Evolutionary conservation across 2,797 vertebrate genomes (phyloP), one percentile per base, ranked within the genome.

Genomic region (Coregonus ussuriensis): DNA sequence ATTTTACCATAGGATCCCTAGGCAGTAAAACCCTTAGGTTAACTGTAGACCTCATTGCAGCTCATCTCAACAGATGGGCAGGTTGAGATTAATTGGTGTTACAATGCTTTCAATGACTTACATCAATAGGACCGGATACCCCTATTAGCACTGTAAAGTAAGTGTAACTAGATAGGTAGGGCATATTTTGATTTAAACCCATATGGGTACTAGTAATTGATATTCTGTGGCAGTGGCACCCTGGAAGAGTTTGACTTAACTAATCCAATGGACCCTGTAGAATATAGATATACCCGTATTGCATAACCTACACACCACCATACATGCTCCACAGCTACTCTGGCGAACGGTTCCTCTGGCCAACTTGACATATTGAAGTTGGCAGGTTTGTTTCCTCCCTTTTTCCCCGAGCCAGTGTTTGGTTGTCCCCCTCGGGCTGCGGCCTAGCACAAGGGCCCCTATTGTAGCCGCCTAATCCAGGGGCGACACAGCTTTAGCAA

Each of bases 401-500:
- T 87, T 91, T 93, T 94, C 63, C 92, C 90, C 86, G 91, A 93
- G 92, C 92, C 87, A 90, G 93, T 93, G 93, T 94, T 91, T 91
- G 87, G 89, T 91, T 89, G 90, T 90, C 88, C 87, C 91, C 94
- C 93, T 91, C 82, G 93, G 95, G 95, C 96, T 92, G 95, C 93
- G 94, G 95, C 96, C 93, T 93, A 96, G 95, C 96, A 98, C 97
- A 99, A 99, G 97, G 96, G 96, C 95, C 95, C 94, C 96, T 96
- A 98, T 99, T 99, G 98, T 99, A 95, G 92, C 92, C 90, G 89
- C 93, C 95, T 99, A 99, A 99, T 98, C 97, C 98, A 95, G 95
- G 95, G 96, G 96, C 96, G 95, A 95, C 95, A 96, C 92, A 94
- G 97, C 96, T 97, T 98, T 97, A 97, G 95, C 96, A 96, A 97